phyloP scores from a whole-genome alignment of 2,113 vertebrate genomes.

The Lycaon pictus region DNA sequence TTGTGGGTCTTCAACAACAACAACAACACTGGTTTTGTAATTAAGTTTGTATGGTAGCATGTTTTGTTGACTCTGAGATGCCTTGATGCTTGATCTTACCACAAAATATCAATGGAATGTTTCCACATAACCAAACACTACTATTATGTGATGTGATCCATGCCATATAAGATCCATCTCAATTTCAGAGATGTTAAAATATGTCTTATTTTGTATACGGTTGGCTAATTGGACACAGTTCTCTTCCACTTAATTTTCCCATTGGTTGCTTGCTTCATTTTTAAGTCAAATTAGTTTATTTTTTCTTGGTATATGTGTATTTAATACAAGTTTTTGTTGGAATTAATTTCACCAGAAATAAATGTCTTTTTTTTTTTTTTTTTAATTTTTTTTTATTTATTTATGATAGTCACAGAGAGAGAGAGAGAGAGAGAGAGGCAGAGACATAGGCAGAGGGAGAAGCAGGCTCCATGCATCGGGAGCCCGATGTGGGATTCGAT shows the following conservation, averaged over 20 bases:
- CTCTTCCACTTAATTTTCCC: neutral
- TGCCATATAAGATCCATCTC: neutral
- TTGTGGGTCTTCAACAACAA: neutral
- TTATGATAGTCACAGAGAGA: no score
- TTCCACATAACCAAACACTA: neutral
- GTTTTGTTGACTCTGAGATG: neutral
- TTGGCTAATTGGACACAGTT: neutral
- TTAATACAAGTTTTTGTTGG: constrained; percentile 19
- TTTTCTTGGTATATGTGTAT: neutral
- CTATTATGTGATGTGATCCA: neutral
- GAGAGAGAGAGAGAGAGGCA: no score
- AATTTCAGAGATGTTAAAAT: constrained; percentile 32
- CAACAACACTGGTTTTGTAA: neutral
- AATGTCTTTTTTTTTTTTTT: no score
- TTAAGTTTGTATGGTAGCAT: neutral
- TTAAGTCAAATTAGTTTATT: neutral
- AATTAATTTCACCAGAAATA: neutral
- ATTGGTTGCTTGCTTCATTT: neutral
- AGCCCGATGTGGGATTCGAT: no score
- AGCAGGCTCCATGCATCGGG: no score
- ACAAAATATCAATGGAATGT: neutral
- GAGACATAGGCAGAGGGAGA: no score
- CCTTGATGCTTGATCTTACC: neutral
- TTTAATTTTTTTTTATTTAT: no score
- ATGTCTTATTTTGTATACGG: neutral